Evolutionary conservation across 2,113 vertebrate species (phyloP).

Genomic region (Rattus rattus): DNA sequence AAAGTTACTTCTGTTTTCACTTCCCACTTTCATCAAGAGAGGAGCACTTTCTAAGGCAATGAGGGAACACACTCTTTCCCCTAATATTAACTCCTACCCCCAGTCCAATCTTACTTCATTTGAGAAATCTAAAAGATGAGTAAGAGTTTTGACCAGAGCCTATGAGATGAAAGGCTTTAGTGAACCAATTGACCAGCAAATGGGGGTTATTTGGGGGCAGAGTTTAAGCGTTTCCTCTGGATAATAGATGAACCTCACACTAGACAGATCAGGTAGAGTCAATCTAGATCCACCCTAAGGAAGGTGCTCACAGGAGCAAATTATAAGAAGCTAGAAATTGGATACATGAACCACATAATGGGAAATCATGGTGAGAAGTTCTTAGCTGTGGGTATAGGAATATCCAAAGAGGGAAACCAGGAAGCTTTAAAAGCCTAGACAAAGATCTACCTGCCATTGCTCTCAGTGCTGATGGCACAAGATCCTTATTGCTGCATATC

Average conservation of each 20-base stretch:
- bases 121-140: neutral
- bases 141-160: neutral
- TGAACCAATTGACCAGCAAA: neutral
- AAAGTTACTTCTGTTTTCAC: slow-evolving; percentile 29
- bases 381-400: neutral
- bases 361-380: neutral
- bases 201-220: neutral
- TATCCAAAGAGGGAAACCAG: neutral
- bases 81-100: no score
- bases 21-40: neutral
- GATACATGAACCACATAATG: neutral
- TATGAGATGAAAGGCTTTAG: neutral
- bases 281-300: neutral
- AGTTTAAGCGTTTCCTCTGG: neutral
- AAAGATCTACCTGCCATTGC: neutral
- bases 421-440: neutral
- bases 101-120: neutral
- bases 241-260: neutral
- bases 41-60: neutral
- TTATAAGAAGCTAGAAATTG: neutral
- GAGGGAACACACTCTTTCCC: neutral
- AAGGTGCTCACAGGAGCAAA: neutral
- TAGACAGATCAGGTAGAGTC: neutral
- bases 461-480: neutral
- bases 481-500: neutral